These are phyloP conservation scores for Neostethus bicornis DNA, from an alignment of 2,797 vertebrate genomes.

Conservation along the genomic window DNA sequence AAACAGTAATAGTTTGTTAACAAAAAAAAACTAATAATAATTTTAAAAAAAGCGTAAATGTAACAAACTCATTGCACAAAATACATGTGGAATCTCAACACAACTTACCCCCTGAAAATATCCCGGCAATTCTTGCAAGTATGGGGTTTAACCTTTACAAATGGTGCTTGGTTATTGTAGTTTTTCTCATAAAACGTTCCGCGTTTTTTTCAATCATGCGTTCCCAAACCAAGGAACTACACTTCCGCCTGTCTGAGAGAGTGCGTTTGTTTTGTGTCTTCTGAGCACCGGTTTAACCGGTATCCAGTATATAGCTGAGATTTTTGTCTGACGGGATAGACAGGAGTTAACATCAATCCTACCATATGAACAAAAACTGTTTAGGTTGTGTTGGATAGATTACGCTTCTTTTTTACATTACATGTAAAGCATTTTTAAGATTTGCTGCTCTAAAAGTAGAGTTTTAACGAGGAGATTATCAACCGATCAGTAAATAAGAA, in stretches of 20 bases:
- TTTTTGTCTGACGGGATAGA: not conserved
- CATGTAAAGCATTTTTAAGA: constrained; percentile 1
- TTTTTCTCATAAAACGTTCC: no score
- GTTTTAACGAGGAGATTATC: constrained; percentile 1
- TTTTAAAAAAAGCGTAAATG: not conserved
- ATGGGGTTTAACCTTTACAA: not conserved
- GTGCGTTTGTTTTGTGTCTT: constrained; percentile 11
- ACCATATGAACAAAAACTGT: constrained; percentile 11
- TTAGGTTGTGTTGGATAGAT: constrained; percentile 17
- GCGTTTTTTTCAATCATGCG: no score
- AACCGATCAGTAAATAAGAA: not conserved
- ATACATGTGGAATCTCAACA: constrained; percentile 11
- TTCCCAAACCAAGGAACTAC: constrained; percentile 62
- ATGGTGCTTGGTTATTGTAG: constrained; percentile 53
- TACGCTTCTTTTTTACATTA: constrained; percentile 39
- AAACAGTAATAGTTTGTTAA: not conserved
- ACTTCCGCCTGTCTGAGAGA: constrained; percentile 37
- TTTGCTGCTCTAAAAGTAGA: not conserved
- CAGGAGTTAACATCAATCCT: accelerated
- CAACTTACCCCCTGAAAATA: constrained; percentile 12
- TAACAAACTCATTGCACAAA: constrained; percentile 7
- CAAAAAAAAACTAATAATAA: not conserved
- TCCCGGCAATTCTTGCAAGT: constrained; percentile 66
- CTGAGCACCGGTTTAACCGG: accelerated
- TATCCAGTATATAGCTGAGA: no score